Conservation (phyloP, 2,888 invertebrate species). For the Acanthopleura granulata region DNA sequence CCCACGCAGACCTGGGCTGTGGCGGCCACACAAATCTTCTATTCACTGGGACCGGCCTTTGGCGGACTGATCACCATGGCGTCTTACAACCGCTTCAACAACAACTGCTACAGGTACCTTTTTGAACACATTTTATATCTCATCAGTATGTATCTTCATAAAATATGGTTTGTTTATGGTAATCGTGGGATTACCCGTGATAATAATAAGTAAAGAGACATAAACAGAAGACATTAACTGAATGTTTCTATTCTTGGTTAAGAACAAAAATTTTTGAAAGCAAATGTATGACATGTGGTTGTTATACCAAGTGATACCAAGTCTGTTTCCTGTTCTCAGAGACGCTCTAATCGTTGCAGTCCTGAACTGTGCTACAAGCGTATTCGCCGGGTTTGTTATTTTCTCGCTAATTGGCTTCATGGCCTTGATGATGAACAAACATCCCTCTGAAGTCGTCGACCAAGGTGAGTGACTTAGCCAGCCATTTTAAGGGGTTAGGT, state of each 20-base stretch:
- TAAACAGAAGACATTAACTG: too few species aligned
- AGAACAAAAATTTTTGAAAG: too few species aligned
- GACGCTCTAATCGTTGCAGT: constrained; percentile 16
- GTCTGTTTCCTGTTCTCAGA: not conserved
- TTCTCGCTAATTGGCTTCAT: constrained; percentile 19
- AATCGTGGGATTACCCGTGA: too few species aligned
- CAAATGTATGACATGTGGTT: too few species aligned
- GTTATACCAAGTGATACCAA: too few species aligned
- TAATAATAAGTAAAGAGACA: too few species aligned
- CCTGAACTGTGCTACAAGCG: constrained; percentile 17
- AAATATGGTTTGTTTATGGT: too few species aligned
- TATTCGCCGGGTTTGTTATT: constrained; percentile 17
- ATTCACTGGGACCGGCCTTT: constrained; percentile 38
- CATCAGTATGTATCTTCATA: not conserved
- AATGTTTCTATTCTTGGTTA: too few species aligned
- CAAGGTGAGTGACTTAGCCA: constrained; percentile 3
- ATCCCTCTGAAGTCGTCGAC: not conserved
- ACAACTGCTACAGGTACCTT: constrained; percentile 39
- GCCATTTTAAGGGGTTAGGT: too few species aligned
- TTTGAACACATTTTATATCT: not conserved
- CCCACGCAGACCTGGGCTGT: constrained; percentile 34
- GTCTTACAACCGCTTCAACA: constrained; percentile 39
- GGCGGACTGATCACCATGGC: constrained; percentile 37
- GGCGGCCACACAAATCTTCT: constrained; percentile 42
- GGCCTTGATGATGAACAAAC: not conserved